phyloP scores from a whole-genome alignment of 2,888 invertebrate species.

The Stenolophus ochropezus region DNA sequence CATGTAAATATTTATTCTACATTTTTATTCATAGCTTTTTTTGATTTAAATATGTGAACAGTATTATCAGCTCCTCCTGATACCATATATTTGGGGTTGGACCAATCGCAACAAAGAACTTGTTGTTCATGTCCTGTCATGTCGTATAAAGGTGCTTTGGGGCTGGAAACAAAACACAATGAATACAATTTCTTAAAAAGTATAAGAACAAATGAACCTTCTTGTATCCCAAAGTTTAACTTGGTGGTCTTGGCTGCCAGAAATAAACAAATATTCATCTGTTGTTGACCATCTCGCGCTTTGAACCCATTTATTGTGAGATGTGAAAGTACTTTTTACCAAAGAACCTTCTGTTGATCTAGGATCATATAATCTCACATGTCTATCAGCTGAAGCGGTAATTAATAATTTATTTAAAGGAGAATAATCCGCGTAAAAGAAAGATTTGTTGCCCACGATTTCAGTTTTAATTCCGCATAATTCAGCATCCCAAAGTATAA shows the following conservation, averaged over 20 bases:
- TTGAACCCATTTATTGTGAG: conserved; percentile 95
- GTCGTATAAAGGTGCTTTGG: conserved; percentile 93
- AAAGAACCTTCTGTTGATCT: conserved; percentile 91
- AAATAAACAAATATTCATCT: conserved; percentile 90
- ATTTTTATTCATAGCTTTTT: conserved; percentile 38
- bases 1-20: conserved; percentile 40
- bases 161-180: conserved; percentile 74
- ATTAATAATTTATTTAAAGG: conserved; percentile 83
- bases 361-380: conserved; percentile 93
- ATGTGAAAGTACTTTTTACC: conserved; percentile 90
- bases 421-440: conserved; percentile 91
- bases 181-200: not conserved
- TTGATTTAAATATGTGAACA: conserved; percentile 86
- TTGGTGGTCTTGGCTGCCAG: conserved; percentile 92
- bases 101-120: conserved; percentile 95
- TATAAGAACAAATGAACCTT: conserved; percentile 75
- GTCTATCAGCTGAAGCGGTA: conserved; percentile 93
- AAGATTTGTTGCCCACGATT: conserved; percentile 92
- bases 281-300: conserved; percentile 91
- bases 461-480: conserved; percentile 88
- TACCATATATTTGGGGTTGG: conserved; percentile 87
- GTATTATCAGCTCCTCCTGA: conserved; percentile 97
- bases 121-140: conserved; percentile 95
- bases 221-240: conserved; percentile 97
- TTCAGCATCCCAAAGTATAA: conserved; percentile 95